phyloP scores from a whole-genome alignment of 1,140 invertebrate genomes.

The Drosophila persimilis region DNA sequence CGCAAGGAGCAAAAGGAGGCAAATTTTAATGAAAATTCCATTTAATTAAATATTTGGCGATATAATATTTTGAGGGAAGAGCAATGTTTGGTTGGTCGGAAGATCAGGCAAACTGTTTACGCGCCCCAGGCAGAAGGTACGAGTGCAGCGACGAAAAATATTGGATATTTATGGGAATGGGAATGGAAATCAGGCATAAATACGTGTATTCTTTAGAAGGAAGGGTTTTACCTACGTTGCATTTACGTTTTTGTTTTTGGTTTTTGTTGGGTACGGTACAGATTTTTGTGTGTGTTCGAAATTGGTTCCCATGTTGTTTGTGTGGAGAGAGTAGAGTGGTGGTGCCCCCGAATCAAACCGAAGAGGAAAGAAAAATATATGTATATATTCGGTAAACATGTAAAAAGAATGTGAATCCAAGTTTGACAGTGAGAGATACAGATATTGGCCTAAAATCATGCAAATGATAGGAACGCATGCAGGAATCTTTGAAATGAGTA shows the following conservation, averaged over 20 bases:
- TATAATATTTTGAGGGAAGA: slow-evolving; percentile 8
- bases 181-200: slow-evolving; percentile 34
- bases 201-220: slow-evolving; percentile 34
- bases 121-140: slow-evolving; percentile 23
- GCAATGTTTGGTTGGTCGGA: not conserved
- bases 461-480: slow-evolving; percentile 28
- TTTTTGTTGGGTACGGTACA: slow-evolving; percentile 31
- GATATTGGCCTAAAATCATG: slow-evolving; percentile 1
- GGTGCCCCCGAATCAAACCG: slow-evolving; percentile 34
- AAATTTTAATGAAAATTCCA: slow-evolving; percentile 17
- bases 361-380: slow-evolving; percentile 46
- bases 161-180: slow-evolving; percentile 7
- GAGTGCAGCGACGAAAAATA: slow-evolving; percentile 19
- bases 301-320: slow-evolving; percentile 34
- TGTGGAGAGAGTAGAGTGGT: slow-evolving; percentile 28
- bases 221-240: slow-evolving; percentile 70
- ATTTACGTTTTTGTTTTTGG: slow-evolving; percentile 21
- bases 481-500: slow-evolving; percentile 1
- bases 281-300: slow-evolving; percentile 8
- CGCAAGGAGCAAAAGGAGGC: not conserved
- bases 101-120: slow-evolving; percentile 47
- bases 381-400: slow-evolving; percentile 38
- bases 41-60: slow-evolving; percentile 47
- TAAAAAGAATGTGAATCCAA: slow-evolving; percentile 45
- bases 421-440: not conserved